Evolutionary conservation across 1,140 invertebrate genomes (phyloP).

Genomic region (Diorhabda sublineata): DNA sequence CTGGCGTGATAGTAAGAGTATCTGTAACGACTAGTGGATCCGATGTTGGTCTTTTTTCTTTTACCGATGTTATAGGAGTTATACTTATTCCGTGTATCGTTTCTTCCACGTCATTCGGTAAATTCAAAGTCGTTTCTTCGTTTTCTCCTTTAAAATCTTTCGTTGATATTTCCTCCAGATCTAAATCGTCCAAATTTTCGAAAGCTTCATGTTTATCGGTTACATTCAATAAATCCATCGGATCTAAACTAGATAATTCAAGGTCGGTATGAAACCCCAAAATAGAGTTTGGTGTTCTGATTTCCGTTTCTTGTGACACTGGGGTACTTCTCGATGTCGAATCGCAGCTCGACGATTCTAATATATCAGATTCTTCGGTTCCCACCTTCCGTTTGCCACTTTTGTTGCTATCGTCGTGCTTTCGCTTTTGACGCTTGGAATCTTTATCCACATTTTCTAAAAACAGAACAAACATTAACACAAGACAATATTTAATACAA

Average conservation of each 20-base stretch:
- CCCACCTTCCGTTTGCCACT: constrained; percentile 53
- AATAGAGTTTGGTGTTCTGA: constrained; percentile 53
- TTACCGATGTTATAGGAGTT: constrained; percentile 60
- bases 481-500: too few species aligned
- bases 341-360: constrained; percentile 64
- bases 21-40: constrained; percentile 60
- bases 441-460: constrained; percentile 31
- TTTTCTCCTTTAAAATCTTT: constrained; percentile 33
- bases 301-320: constrained; percentile 50
- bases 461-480: neutral
- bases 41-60: neutral
- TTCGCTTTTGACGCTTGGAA: constrained; percentile 47
- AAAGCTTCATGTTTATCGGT: constrained; percentile 55
- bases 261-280: constrained; percentile 59
- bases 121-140: constrained; percentile 47
- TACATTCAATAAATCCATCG: constrained; percentile 51
- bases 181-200: constrained; percentile 54
- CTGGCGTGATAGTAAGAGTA: constrained; percentile 82
- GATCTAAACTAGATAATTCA: constrained; percentile 60
- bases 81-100: constrained; percentile 73
- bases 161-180: constrained; percentile 52
- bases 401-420: constrained; percentile 52
- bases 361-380: constrained; percentile 50
- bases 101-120: constrained; percentile 53
- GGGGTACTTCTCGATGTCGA: constrained; percentile 58